These are phyloP conservation scores for Mesoclemmys tuberculata DNA, from an alignment of 2,113 vertebrate genomes.

Conservation along the genomic window DNA sequence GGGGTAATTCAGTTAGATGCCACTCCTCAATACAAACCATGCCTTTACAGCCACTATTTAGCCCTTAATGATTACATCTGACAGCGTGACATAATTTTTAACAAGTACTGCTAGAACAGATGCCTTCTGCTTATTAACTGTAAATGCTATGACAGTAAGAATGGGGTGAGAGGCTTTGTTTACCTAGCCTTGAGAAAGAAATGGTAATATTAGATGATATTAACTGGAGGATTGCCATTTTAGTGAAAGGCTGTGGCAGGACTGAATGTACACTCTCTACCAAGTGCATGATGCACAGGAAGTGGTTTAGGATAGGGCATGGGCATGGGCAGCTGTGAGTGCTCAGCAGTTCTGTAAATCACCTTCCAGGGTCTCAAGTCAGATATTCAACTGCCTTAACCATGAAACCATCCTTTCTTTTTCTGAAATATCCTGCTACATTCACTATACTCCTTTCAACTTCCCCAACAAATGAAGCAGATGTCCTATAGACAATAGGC, in stretches of 20 bases:
- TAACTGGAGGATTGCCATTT: constrained; percentile 47
- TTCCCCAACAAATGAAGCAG: too few species aligned
- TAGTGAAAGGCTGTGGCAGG: background rate
- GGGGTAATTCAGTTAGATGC: background rate
- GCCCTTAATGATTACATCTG: constrained; percentile 66
- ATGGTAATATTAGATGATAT: constrained; percentile 32
- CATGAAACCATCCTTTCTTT: too few species aligned
- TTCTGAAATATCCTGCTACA: too few species aligned
- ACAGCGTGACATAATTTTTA: constrained; percentile 64
- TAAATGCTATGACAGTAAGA: constrained; percentile 29
- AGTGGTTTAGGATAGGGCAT: too few species aligned
- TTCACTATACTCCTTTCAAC: too few species aligned
- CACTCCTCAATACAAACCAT: background rate
- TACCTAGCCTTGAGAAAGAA: constrained; percentile 9
- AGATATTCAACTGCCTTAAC: too few species aligned
- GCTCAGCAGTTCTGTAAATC: too few species aligned
- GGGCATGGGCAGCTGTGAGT: too few species aligned
- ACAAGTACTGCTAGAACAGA: constrained; percentile 62
- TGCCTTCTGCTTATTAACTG: constrained; percentile 39
- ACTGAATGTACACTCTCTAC: too few species aligned
- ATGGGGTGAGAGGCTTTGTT: constrained; percentile 23
- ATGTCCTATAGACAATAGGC: too few species aligned
- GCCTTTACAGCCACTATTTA: background rate
- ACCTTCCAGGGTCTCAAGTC: too few species aligned
- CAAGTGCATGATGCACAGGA: too few species aligned